Evolutionary conservation across 2,113 vertebrate genomes (phyloP), one percentile per base, ranked within the genome.

Genomic region (Colistium nudipinnis): DNA sequence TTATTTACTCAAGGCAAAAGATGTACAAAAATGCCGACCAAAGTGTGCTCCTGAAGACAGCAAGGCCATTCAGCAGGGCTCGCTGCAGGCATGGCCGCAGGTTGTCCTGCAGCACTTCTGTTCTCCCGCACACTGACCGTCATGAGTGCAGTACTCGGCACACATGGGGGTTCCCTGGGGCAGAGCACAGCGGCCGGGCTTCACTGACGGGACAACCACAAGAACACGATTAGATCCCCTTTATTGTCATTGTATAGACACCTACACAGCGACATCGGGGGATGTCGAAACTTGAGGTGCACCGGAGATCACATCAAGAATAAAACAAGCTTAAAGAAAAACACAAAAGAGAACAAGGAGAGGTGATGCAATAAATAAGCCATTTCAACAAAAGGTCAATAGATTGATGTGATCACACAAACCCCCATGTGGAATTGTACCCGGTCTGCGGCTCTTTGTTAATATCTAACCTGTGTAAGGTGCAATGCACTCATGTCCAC

Each of bases 71-170:
- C 83, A 92, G 70, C 89, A 88, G 4, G 90, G 91, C 47, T 91
- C 79, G 6, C 65, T 90, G 76, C 93, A 94, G 59, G 75, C 77
- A 10, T 89, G 90, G n/a, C 91, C 87, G 10, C 91, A 92, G 25
- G 83, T 88, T 2, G 86, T 92, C 54, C 36, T 79, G 79, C 92
- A 94, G 76, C 92, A 94, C 81, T 92, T 93, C 80, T 92, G 85
- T 51, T 88, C 75, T 14, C 56, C 90, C 3, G 91, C 84, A 70
- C 90, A 93, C 62, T 93, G 74, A 17, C 86, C 89, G 6, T 93
- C 92, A 14, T 93, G 89, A 38, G 89, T 77, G 61, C 92, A 93
- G 78, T 80, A 92, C 76, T 92, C 90, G 0, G 89, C 91, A 75
- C 92, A 93, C 84, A 90, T 90, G 14, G 55, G 43, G n/a, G 90